These are phyloP conservation scores for Pectinophora gossypiella DNA, from an alignment of 1,140 invertebrate genomes.

Conservation along the genomic window DNA sequence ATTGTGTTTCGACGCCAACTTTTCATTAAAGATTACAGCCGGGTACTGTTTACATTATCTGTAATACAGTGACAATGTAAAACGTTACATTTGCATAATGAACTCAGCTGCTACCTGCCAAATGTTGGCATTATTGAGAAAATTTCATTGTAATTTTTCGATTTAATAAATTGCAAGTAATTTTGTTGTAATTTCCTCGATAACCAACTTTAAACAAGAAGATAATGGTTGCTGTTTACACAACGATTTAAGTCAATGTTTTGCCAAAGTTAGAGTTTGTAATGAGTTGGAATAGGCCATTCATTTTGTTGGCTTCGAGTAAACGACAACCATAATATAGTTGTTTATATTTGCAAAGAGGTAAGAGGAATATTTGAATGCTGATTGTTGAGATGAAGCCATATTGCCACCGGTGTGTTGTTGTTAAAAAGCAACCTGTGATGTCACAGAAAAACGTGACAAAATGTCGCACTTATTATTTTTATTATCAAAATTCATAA, in stretches of 20 bases:
- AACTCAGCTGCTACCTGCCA: neutral
- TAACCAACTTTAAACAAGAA: conserved; percentile 9
- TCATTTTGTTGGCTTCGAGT: conserved; percentile 4
- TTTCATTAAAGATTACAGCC: conserved; percentile 20
- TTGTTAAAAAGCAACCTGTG: too few relatives aligned
- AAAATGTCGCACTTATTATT: too few relatives aligned
- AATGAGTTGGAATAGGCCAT: conserved; percentile 10
- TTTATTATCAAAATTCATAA: too few relatives aligned
- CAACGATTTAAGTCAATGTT: conserved; percentile 6
- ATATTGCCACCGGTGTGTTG: too few relatives aligned
- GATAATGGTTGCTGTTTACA: conserved; percentile 9
- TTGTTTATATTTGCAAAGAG: too few relatives aligned
- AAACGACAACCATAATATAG: neutral
- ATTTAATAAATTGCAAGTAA: neutral
- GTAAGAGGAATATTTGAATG: too few relatives aligned
- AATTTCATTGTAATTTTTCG: neutral
- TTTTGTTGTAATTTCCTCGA: conserved; percentile 5
- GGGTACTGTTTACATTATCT: conserved; percentile 7
- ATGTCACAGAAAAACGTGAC: too few relatives aligned
- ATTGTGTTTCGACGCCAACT: conserved; percentile 18
- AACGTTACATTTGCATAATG: neutral
- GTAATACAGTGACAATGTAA: neutral
- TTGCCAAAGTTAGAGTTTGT: conserved; percentile 9
- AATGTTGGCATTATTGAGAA: too few relatives aligned
- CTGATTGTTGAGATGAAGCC: too few relatives aligned